Percentiles rank a stretch among this genome's conserved stretches.
Conservation (phyloP, 2,888 invertebrate genomes). For the Watsonalla cultraria region DNA sequence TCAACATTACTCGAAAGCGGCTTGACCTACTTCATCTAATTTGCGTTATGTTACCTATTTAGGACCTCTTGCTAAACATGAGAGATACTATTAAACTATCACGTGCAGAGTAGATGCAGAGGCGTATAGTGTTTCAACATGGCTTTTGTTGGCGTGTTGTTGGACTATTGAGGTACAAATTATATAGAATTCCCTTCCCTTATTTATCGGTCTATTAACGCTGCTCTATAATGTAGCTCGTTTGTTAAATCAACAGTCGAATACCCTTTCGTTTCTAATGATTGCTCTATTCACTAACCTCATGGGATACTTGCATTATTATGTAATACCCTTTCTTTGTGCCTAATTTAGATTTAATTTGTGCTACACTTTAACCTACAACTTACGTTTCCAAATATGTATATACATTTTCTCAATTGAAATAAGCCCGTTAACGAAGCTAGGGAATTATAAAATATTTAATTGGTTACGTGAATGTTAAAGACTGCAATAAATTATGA, state of each 20-base stretch:
- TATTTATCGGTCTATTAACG: too few species aligned
- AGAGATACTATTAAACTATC: conserved; percentile 25
- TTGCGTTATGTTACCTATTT: conserved; percentile 33
- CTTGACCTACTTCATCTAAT: conserved; percentile 50
- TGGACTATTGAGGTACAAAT: conserved; percentile 3
- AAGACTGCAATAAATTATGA: too few species aligned
- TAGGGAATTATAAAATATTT: too few species aligned
- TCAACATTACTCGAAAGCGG: conserved; percentile 35
- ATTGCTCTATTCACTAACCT: background rate
- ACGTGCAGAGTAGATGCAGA: conserved; percentile 16
- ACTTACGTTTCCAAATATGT: too few species aligned
- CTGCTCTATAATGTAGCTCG: too few species aligned
- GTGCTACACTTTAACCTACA: too few species aligned
- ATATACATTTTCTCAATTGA: too few species aligned
- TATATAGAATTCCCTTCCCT: background rate
- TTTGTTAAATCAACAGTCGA: too few species aligned
- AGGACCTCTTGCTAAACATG: conserved; percentile 30
- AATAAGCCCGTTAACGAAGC: too few species aligned
- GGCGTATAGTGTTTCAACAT: conserved; percentile 13
- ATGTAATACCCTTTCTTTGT: background rate
- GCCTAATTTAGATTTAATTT: too few species aligned
- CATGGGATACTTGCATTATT: background rate
- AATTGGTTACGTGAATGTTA: too few species aligned
- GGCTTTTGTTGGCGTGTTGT: conserved; percentile 11
- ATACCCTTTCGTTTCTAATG: background rate